A percentile compares a stretch with the other conserved stretches of the same genome.
phyloP scores from a whole-genome alignment of 2,888 invertebrate species.

The Ernsta delagoae region DNA sequence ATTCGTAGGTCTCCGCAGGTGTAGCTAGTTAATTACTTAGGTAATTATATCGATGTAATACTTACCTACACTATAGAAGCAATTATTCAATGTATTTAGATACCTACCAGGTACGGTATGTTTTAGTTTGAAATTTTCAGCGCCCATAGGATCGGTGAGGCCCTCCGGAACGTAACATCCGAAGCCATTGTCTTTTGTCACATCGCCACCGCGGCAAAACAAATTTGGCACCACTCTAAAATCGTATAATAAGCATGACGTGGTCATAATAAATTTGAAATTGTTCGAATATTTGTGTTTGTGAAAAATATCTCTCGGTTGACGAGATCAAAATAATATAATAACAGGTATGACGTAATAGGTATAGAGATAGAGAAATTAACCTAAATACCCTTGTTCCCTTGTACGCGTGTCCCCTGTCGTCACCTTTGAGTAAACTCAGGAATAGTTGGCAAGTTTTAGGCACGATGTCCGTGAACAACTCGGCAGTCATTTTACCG shows the following conservation, averaged over 20 bases:
- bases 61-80: too few species aligned
- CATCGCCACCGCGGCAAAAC: constrained; percentile 86
- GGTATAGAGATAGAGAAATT: too few species aligned
- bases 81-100: too few species aligned
- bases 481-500: constrained; percentile 65
- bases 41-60: too few species aligned
- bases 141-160: constrained; percentile 59
- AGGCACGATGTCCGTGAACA: constrained; percentile 72
- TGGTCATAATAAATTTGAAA: too few species aligned
- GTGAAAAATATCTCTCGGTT: too few species aligned
- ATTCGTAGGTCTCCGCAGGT: too few species aligned
- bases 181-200: constrained; percentile 82
- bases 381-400: constrained; percentile 76
- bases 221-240: constrained; percentile 80
- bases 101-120: constrained; percentile 81
- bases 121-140: constrained; percentile 74
- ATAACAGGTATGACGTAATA: too few species aligned
- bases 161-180: constrained; percentile 80
- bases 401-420: constrained; percentile 63
- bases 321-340: too few species aligned
- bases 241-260: constrained; percentile 11
- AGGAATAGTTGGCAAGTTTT: constrained; percentile 70
- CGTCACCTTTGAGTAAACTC: constrained; percentile 63
- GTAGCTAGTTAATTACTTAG: too few species aligned
- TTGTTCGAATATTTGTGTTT: too few species aligned